Percentiles rank a stretch among this genome's conserved stretches.
These are phyloP conservation scores for Hedychridium roseum DNA, from an alignment of 2,888 invertebrate species.

Conservation along the genomic window DNA sequence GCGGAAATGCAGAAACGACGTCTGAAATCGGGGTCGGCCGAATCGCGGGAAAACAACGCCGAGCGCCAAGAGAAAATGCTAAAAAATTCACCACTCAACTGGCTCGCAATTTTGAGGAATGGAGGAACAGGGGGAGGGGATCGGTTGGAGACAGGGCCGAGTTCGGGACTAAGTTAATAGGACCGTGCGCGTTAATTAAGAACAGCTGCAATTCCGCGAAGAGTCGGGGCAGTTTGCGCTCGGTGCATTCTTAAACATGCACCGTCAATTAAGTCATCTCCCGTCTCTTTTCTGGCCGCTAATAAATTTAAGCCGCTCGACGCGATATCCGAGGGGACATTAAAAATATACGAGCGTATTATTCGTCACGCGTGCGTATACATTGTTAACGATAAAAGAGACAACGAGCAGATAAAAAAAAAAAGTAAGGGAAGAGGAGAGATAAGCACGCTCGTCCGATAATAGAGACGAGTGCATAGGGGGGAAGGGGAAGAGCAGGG, in stretches of 20 bases:
- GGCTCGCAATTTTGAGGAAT: too few relatives aligned
- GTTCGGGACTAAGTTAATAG: too few relatives aligned
- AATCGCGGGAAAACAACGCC: too few relatives aligned
- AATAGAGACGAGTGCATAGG: background rate
- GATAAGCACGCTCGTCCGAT: background rate
- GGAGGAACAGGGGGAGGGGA: background rate
- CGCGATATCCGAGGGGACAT: background rate
- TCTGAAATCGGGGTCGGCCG: constrained; percentile 11
- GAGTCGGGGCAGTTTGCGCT: constrained; percentile 18
- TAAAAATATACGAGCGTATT: background rate
- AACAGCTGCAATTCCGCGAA: constrained; percentile 35
- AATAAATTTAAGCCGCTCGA: background rate
- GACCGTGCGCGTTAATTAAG: constrained; percentile 37
- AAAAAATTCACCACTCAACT: too few relatives aligned
- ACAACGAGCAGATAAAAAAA: background rate
- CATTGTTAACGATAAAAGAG: background rate
- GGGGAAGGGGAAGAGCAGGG: background rate
- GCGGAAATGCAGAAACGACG: constrained; percentile 15
- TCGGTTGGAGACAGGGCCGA: background rate
- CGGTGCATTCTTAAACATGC: constrained; percentile 25
- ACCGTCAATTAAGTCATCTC: too few relatives aligned
- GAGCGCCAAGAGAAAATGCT: too few relatives aligned
- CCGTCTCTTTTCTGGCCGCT: background rate
- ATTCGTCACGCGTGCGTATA: background rate
- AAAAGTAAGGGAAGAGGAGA: background rate